A percentile compares a stretch with the other conserved stretches of the same genome.
Conservation (phyloP, 2,113 vertebrate genomes). For the Pseudorectes ferrugineus region DNA sequence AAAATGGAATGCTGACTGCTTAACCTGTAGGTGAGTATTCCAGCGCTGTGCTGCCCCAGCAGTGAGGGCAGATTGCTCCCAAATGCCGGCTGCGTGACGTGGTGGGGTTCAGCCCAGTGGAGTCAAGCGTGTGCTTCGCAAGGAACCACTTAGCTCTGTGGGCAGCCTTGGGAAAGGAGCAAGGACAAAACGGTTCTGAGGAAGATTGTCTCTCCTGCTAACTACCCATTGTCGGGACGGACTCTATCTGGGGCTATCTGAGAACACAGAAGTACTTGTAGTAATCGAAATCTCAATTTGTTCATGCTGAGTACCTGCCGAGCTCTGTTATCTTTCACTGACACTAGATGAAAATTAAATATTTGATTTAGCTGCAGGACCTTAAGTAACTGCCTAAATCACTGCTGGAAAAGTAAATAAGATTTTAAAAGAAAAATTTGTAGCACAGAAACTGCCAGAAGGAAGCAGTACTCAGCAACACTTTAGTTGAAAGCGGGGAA, state of each 20-base stretch:
- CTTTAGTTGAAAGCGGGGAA: background rate
- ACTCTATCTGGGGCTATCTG: background rate
- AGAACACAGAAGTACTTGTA: background rate
- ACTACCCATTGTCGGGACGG: background rate
- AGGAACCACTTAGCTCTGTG: background rate
- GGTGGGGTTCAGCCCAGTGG: background rate
- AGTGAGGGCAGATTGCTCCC: background rate
- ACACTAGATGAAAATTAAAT: conserved; percentile 21
- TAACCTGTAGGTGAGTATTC: conserved; percentile 10
- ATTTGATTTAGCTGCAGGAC: conserved; percentile 42
- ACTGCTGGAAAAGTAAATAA: conserved; percentile 16
- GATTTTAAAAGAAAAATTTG: conserved; percentile 16
- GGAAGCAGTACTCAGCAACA: background rate
- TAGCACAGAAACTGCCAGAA: background rate
- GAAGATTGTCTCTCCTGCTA: background rate
- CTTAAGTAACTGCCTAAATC: conserved; percentile 21
- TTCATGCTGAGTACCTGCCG: background rate
- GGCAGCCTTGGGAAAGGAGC: background rate
- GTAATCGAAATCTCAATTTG: background rate
- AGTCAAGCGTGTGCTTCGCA: background rate
- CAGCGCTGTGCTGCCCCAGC: background rate
- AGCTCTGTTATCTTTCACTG: conserved; percentile 13
- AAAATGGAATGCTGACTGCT: background rate
- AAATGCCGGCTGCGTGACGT: accelerated
- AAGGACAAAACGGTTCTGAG: background rate